Evolutionary conservation across 2,888 invertebrate species (phyloP).

Genomic region (Rotaria magnacalcarata): DNA sequence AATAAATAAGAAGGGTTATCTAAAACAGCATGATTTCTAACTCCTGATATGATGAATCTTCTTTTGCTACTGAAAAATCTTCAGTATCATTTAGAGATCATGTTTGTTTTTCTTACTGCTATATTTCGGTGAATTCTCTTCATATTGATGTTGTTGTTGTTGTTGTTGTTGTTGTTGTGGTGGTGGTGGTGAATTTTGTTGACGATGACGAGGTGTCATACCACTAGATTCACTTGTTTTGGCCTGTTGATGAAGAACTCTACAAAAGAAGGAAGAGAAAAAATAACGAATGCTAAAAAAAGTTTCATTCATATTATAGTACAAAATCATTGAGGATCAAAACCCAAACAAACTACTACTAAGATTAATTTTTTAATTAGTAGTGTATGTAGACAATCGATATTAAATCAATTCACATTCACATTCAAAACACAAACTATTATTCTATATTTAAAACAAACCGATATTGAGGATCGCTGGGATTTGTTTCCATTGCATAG

Average conservation of each 20-base stretch:
- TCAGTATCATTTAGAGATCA: no score
- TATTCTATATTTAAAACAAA: neutral
- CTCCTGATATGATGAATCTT: neutral
- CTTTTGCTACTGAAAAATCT: no score
- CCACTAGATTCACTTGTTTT: neutral
- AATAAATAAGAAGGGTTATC: neutral
- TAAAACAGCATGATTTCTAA: neutral
- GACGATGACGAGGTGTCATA: neutral
- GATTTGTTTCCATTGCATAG: slow-evolving; percentile 44
- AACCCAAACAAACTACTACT: neutral
- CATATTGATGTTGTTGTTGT: neutral
- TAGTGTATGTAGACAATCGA: neutral
- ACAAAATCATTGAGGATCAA: no score
- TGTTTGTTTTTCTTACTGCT: neutral
- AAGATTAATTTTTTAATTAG: no score
- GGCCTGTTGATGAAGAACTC: neutral
- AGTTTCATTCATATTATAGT: no score
- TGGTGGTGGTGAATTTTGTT: neutral
- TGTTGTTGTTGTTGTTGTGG: neutral
- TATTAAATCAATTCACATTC: neutral
- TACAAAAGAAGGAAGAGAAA: neutral
- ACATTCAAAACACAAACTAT: neutral
- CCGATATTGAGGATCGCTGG: slow-evolving; percentile 40
- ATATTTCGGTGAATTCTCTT: neutral
- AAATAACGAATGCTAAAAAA: no score